These are phyloP conservation scores for Drosophila niveifrons DNA, from an alignment of 2,888 invertebrate species.

Conservation along the genomic window DNA sequence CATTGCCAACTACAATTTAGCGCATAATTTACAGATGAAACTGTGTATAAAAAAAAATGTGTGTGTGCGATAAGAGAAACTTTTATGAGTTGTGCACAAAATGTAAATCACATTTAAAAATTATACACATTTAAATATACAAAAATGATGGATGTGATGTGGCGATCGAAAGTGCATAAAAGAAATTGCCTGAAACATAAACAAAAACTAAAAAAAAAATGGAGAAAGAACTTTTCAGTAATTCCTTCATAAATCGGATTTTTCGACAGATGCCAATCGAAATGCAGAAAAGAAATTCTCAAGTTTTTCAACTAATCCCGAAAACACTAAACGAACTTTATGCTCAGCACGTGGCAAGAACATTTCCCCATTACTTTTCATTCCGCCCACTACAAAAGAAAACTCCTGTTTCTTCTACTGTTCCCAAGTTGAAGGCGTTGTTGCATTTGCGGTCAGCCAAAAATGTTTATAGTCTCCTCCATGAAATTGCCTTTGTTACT, in stretches of 20 bases:
- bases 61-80: conserved; percentile 30
- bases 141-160: conserved; percentile 31
- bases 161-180: conserved; percentile 4
- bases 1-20: conserved; percentile 73
- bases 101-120: conserved; percentile 35
- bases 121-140: conserved; percentile 12
- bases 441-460: conserved; percentile 42
- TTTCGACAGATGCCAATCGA: conserved; percentile 26
- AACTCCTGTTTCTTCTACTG: neutral
- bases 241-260: neutral
- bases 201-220: neutral
- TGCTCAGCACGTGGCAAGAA: conserved; percentile 39
- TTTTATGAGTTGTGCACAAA: conserved; percentile 37
- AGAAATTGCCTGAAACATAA: neutral
- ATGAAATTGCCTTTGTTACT: conserved; percentile 42
- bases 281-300: conserved; percentile 5
- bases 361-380: neutral
- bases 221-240: neutral
- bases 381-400: neutral
- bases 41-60: conserved; percentile 33
- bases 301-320: conserved; percentile 16
- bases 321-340: conserved; percentile 28
- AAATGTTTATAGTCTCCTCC: conserved; percentile 42
- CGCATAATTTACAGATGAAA: conserved; percentile 66
- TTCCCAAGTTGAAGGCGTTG: conserved; percentile 14